Evolutionary conservation across 2,797 vertebrate genomes (phyloP), one percentile per base, ranked within the genome.

Genomic region (Champsocephalus esox): DNA sequence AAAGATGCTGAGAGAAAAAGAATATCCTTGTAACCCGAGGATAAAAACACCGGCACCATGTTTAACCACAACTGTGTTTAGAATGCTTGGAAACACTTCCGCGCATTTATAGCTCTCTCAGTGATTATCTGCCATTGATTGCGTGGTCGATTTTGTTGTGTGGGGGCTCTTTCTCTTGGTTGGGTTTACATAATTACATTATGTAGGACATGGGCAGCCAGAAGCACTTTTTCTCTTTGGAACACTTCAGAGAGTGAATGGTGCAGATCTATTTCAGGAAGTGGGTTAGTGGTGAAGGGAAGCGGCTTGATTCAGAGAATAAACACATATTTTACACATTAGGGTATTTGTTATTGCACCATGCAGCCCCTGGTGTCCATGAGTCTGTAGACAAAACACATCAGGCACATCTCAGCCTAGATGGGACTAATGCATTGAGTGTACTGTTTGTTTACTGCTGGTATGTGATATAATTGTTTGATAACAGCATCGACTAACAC

Each of bases 201-300:
- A 95, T 95, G 93, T 95, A 93, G 94, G 93, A 94, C 92, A 92
- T 89, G 89, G 88, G 91, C 90, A 89, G 93, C 93, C 92, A 94
- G 90, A 91, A 95, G 94, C 93, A 38, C 79, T 90, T 93, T 90
- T 89, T 91, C 90, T 93, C 91, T 91, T 92, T 93, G 92, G 90
- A 94, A 90, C 87, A 93, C 91, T 93, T 93, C 88, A 87, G 83
- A 92, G 87, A 92, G 88, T 95, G 93, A 95, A 94, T 93, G 92
- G 87, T 90, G 87, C 75, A 43, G 87, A 94, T 94, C 92, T 95
- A 95, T 94, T 95, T 93, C 88, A 93, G 92, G 92, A 95, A 95
- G 83, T 94, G 91, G 94, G 94, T 94, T 95, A 94, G 91, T 94
- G 89, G 93, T 90, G 89, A 94, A 80, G 92, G 87, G 90, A 94